Evolutionary conservation across 2,113 vertebrate genomes (phyloP).

Genomic region (Gymnorhina tibicen): DNA sequence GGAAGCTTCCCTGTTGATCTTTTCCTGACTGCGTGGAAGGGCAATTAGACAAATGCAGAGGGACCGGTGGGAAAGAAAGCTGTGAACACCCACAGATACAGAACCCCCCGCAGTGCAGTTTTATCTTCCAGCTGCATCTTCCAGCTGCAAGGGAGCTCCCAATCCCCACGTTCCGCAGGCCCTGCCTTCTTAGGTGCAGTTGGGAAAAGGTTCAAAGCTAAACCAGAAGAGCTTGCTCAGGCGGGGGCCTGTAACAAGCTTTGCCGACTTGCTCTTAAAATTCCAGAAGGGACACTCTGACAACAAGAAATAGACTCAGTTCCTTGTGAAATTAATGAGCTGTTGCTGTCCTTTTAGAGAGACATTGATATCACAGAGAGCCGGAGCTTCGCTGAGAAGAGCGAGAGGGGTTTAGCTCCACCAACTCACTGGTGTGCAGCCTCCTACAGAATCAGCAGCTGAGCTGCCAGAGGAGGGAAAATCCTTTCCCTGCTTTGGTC

Average conservation of each 20-base stretch:
- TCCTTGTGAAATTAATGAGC: constrained; percentile 29
- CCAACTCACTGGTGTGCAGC: neutral
- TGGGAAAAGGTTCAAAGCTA: neutral
- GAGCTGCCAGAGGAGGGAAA: neutral
- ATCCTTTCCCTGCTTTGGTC: neutral
- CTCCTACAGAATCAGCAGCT: neutral
- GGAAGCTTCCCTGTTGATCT: neutral
- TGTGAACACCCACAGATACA: neutral
- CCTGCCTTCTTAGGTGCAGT: neutral
- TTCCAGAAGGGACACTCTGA: neutral
- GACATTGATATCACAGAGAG: neutral
- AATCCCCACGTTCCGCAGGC: rapidly evolving
- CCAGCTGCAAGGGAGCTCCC: neutral
- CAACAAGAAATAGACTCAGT: neutral
- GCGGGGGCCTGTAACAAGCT: neutral
- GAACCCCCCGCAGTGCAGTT: neutral
- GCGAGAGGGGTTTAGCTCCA: neutral
- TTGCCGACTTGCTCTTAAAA: constrained; percentile 2
- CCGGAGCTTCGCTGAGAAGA: neutral
- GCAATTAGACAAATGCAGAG: neutral
- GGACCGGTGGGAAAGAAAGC: neutral
- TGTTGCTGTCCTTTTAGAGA: neutral
- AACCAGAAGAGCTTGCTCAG: neutral
- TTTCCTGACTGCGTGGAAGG: neutral
- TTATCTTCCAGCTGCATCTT: neutral